Evolutionary conservation across 2,888 invertebrate genomes (phyloP).

Genomic region (Ptychoptera albimana): DNA sequence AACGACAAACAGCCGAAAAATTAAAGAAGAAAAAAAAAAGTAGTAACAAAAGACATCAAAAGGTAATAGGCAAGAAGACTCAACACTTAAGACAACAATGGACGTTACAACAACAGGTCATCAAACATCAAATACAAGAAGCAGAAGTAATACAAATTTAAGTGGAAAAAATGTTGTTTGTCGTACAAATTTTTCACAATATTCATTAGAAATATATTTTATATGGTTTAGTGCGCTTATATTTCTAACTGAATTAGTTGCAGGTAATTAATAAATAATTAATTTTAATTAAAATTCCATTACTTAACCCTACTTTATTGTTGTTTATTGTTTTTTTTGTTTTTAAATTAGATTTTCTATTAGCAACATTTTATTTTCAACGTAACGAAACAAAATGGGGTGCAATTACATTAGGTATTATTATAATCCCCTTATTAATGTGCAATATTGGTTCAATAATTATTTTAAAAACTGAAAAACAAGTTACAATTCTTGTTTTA

Average conservation of each 20-base stretch:
- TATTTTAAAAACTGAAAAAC: constrained; percentile 9
- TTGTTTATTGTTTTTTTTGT: constrained; percentile 1
- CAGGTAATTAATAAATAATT: constrained; percentile 7
- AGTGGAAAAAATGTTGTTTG: constrained; percentile 1
- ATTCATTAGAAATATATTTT: constrained; percentile 12
- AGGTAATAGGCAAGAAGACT: too few species aligned
- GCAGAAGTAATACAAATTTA: too few species aligned
- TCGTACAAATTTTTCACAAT: constrained; percentile 4
- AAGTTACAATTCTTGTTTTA: constrained; percentile 7
- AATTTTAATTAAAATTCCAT: not conserved
- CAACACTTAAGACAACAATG: not conserved
- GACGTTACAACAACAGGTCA: constrained; percentile 1
- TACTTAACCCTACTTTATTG: not conserved
- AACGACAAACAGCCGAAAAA: too few species aligned
- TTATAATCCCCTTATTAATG: constrained; percentile 11
- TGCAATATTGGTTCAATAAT: constrained; percentile 12
- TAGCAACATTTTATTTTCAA: constrained; percentile 11
- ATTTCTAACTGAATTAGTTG: constrained; percentile 11
- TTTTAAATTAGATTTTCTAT: constrained; percentile 10
- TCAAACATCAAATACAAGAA: too few species aligned
- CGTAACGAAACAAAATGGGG: constrained; percentile 11
- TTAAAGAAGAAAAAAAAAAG: too few species aligned
- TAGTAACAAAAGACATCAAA: too few species aligned
- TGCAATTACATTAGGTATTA: constrained; percentile 10
- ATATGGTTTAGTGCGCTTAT: constrained; percentile 14